Evolutionary conservation across 2,113 vertebrate genomes (phyloP), one percentile per base, ranked within the genome.

Genomic region (Oryzias javanicus): DNA sequence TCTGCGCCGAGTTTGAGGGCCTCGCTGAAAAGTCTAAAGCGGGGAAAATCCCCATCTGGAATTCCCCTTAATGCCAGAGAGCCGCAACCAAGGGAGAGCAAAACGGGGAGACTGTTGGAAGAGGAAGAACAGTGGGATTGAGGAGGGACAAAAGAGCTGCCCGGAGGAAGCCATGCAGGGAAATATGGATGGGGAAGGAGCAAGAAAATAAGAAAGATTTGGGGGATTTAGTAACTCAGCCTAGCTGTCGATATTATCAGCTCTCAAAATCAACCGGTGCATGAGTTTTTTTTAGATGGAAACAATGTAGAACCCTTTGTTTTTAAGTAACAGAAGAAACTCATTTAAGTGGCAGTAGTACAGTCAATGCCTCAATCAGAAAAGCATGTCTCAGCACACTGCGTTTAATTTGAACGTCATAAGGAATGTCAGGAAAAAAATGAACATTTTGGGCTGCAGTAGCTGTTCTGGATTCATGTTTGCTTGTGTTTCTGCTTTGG

Each of bases 21-120:
- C 56, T 63, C 70, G 58, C 70, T 80, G 70, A 83, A 78, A 10
- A 74, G 76, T 66, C 72, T 80, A 80, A 87, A 82, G 70, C 56
- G 69, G 71, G 62, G 77, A 55, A 86, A 84, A 81, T 70, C 70
- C 74, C 70, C 74, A 55, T 53, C 41, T 74, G 76, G 80, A 87
- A 81, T 80, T 81, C 72, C 80, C 78, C 78, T 72, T 67, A 80
- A 77, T 72, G 65, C 72, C 60, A 70, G 69, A 35, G 44, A 46
- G 25, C 54, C 49, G 67, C 25, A 66, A 40, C 47, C 58, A 49
- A 29, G 45, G 48, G 63, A 65, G 70, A 63, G 63, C 17, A 60
- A 59, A 64, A 64, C 64, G 72, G 53, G 78, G 51, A 64, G 72
- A 69, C 20, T 67, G 65, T 60, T 56, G 63, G 49, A 42, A 67